phyloP scores from a whole-genome alignment of 2,888 invertebrate genomes.

The Branchinecta sandiegonensis region DNA sequence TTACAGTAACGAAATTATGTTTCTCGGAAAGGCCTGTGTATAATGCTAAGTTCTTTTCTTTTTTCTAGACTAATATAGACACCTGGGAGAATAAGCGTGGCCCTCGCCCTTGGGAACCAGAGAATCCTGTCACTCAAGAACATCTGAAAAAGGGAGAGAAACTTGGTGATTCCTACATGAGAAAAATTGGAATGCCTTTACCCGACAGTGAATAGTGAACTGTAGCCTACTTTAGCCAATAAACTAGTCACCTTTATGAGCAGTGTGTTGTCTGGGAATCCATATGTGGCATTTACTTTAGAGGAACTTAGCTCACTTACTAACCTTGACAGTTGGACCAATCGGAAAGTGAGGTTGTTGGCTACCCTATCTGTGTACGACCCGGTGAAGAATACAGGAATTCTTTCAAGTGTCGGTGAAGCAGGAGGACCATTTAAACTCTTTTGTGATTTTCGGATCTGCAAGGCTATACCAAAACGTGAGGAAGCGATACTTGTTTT shows the following conservation, averaged over 20 bases:
- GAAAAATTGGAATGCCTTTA: slow-evolving; percentile 8
- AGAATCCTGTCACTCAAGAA: slow-evolving; percentile 15
- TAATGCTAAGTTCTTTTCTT: slow-evolving; percentile 19
- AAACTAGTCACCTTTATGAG: background rate
- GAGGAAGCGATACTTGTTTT: background rate
- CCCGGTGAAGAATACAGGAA: slow-evolving; percentile 1
- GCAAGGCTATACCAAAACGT: background rate
- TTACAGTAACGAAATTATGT: no score
- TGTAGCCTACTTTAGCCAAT: no score
- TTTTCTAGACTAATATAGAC: slow-evolving; percentile 48
- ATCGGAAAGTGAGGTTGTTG: slow-evolving; percentile 13
- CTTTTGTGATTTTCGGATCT: slow-evolving; percentile 1
- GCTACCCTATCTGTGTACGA: slow-evolving; percentile 18
- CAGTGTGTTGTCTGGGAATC: background rate
- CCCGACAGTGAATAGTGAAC: background rate
- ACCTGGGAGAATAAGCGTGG: slow-evolving; percentile 74
- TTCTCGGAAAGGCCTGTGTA: background rate
- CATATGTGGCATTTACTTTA: slow-evolving; percentile 20
- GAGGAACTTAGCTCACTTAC: slow-evolving; percentile 19
- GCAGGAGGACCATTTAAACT: slow-evolving; percentile 18
- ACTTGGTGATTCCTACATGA: background rate
- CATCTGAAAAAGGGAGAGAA: slow-evolving; percentile 13
- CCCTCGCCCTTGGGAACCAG: slow-evolving; percentile 68
- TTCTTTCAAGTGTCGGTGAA: slow-evolving; percentile 16
- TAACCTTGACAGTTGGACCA: slow-evolving; percentile 16